Evolutionary conservation across 2,888 invertebrate species (phyloP).

Genomic region (Chromoteleia sp.): DNA sequence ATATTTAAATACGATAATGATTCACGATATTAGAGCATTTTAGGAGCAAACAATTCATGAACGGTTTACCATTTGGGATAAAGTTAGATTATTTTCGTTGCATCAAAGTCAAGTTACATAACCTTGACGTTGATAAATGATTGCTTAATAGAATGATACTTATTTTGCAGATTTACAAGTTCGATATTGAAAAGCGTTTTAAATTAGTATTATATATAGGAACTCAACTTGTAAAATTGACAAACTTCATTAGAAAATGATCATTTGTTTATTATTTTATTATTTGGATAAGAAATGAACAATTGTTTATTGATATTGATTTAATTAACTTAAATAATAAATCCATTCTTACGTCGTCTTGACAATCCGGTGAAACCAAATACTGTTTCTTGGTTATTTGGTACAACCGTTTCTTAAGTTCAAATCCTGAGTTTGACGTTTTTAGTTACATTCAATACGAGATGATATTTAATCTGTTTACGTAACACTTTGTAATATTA

Average conservation of each 20-base stretch:
- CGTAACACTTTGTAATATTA: neutral
- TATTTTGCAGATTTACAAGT: neutral
- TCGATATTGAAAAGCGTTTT: neutral
- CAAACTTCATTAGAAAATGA: too few relatives aligned
- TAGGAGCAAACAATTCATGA: neutral
- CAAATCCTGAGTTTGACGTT: neutral
- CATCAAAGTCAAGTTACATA: neutral
- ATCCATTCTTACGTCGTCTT: slow-evolving; percentile 1
- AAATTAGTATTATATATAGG: neutral
- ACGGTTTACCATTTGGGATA: neutral
- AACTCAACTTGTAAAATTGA: too few relatives aligned
- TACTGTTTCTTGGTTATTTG: neutral
- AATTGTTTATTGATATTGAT: too few relatives aligned
- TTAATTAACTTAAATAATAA: neutral
- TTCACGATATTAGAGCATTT: neutral
- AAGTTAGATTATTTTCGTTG: neutral
- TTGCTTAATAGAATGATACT: slow-evolving; percentile 2
- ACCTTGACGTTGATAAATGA: slow-evolving; percentile 8
- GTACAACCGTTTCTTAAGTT: neutral
- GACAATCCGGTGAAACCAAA: neutral
- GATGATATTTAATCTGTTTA: neutral
- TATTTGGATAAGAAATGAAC: neutral
- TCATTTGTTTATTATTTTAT: neutral
- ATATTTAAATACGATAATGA: neutral
- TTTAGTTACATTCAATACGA: neutral